Percentiles rank a stretch among this genome's conserved stretches.
phyloP scores from a whole-genome alignment of 2,888 invertebrate species.

The Holacanthella duospinosa region DNA sequence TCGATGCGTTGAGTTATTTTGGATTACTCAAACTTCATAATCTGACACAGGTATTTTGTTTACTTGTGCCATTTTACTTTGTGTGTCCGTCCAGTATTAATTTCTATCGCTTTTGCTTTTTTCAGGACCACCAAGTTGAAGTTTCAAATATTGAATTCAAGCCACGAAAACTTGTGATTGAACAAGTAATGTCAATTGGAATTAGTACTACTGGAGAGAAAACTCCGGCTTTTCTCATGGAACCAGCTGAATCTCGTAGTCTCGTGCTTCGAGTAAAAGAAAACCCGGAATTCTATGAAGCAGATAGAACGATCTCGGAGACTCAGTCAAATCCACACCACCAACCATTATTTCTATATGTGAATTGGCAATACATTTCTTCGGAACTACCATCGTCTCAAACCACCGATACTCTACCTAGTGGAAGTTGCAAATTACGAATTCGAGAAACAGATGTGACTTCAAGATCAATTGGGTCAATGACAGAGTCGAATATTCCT shows the following conservation, averaged over 20 bases:
- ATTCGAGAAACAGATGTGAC: background rate
- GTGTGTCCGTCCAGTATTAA: background rate
- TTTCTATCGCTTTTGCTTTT: background rate
- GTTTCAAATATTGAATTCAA: constrained; percentile 6
- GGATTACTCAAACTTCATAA: constrained; percentile 28
- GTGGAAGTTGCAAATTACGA: background rate
- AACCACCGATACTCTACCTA: no score
- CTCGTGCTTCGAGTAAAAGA: background rate
- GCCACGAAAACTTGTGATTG: background rate
- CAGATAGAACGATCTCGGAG: background rate
- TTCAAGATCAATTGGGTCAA: background rate
- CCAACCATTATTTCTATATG: no score
- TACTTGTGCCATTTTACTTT: background rate
- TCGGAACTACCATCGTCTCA: background rate
- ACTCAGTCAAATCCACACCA: no score
- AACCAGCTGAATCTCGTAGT: background rate
- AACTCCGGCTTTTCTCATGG: background rate
- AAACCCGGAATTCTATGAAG: background rate
- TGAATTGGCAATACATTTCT: background rate
- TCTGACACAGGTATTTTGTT: constrained; percentile 19
- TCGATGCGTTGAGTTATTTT: constrained; percentile 19
- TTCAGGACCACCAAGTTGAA: constrained; percentile 15
- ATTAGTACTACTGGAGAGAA: background rate
- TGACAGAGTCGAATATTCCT: constrained; percentile 6
- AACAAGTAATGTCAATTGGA: background rate